Percentiles rank a stretch among this genome's conserved stretches.
Evolutionary conservation across 2,113 vertebrate genomes (phyloP).

Genomic region (Petrocephalus microphthalmus): DNA sequence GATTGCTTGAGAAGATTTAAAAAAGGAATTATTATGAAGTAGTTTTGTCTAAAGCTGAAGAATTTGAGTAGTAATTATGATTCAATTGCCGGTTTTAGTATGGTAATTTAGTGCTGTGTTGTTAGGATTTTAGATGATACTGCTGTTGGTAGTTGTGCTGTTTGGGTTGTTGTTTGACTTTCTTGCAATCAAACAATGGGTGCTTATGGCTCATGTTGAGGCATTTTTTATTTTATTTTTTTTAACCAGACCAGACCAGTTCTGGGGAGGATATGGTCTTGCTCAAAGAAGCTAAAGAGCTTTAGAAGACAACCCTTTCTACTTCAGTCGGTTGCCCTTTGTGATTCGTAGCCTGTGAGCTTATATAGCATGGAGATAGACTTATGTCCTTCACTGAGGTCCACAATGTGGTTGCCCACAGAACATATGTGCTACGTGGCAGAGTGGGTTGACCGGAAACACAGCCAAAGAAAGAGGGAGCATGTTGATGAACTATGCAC

Average conservation of each 20-base stretch:
- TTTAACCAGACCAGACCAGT: not conserved
- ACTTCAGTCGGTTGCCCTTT: not conserved
- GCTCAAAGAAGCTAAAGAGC: not conserved
- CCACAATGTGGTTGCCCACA: not conserved
- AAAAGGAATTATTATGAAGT: not conserved
- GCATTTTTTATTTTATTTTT: too few relatives aligned
- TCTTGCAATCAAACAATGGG: not conserved
- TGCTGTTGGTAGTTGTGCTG: not conserved
- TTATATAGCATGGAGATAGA: not conserved
- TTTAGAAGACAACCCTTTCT: not conserved
- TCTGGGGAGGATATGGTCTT: not conserved
- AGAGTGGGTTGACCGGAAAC: not conserved
- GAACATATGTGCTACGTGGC: not conserved
- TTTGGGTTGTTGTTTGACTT: not conserved
- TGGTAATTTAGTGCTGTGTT: not conserved
- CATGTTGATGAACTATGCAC: not conserved
- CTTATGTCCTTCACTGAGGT: not conserved
- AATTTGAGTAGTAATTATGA: not conserved
- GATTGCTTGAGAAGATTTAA: not conserved
- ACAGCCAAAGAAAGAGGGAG: not conserved
- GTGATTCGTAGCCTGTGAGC: not conserved
- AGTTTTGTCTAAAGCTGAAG: not conserved
- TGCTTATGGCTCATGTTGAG: not conserved
- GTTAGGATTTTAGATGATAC: not conserved
- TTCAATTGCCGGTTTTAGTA: not conserved